Conservation (phyloP, 2,797 vertebrate species). For the Limosa lapponica region DNA sequence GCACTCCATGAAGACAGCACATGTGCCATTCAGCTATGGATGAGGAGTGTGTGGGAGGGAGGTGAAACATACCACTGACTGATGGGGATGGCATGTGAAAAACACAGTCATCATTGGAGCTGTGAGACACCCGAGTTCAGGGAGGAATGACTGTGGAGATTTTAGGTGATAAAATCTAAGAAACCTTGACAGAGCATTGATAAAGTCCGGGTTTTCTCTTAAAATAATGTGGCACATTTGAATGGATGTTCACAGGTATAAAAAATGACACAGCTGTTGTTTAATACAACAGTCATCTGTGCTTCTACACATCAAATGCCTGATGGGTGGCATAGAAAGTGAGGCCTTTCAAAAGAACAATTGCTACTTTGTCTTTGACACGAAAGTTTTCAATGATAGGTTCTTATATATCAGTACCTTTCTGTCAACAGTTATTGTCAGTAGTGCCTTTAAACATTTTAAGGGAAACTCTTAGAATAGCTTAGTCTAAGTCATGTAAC, state of each 20-base stretch:
- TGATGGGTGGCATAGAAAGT: neutral
- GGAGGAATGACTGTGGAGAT: neutral
- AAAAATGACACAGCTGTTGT: neutral
- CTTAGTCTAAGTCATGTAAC: constrained; percentile 41
- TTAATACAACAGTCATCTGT: neutral
- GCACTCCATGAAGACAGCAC: neutral
- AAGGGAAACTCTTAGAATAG: constrained; percentile 85
- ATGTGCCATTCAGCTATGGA: neutral
- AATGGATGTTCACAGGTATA: neutral
- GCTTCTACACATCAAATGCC: neutral
- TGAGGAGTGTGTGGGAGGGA: neutral
- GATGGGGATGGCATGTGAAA: neutral
- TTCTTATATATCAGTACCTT: constrained; percentile 72
- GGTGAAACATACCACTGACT: neutral
- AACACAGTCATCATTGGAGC: neutral
- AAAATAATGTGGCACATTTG: neutral
- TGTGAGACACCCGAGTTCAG: neutral
- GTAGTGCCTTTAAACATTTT: constrained; percentile 91
- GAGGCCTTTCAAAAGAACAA: neutral
- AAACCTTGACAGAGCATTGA: neutral
- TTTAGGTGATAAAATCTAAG: neutral
- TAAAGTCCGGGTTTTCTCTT: neutral
- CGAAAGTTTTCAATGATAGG: constrained; percentile 72
- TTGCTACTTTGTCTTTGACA: neutral
- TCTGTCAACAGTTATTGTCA: constrained; percentile 86